Evolutionary conservation across 2,888 invertebrate genomes (phyloP).

Genomic region (Caenorhabditis wallacei): DNA sequence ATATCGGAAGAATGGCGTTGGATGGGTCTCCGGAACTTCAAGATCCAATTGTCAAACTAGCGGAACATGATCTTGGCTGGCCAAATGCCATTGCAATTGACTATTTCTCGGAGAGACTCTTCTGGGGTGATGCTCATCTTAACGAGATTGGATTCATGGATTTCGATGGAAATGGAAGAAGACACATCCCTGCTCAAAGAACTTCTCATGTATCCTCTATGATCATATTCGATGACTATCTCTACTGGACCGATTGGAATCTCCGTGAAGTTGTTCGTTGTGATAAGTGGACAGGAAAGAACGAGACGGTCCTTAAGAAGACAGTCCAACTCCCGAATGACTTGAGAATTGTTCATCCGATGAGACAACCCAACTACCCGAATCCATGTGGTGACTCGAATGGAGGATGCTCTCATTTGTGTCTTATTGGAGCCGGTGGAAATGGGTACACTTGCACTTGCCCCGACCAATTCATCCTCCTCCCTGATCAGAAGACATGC

Average conservation of each 20-base stretch:
- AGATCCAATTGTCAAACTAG: slow-evolving; percentile 85
- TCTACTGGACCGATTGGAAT: slow-evolving; percentile 99
- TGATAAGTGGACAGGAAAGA: slow-evolving; percentile 90
- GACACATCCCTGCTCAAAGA: slow-evolving; percentile 77
- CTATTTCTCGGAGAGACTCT: slow-evolving; percentile 91
- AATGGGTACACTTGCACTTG: slow-evolving; percentile 90
- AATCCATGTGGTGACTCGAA: slow-evolving; percentile 95
- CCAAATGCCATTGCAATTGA: slow-evolving; percentile 98
- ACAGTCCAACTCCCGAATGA: slow-evolving; percentile 83
- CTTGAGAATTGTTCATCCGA: slow-evolving; percentile 80
- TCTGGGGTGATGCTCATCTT: slow-evolving; percentile 98
- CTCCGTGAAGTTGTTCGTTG: slow-evolving; percentile 91
- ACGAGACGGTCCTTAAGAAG: slow-evolving; percentile 80
- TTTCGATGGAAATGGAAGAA: slow-evolving; percentile 72
- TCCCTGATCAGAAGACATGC: slow-evolving; percentile 74
- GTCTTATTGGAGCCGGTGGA: slow-evolving; percentile 88
- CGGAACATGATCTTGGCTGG: slow-evolving; percentile 97
- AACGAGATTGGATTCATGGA: slow-evolving; percentile 91
- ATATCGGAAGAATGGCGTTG: slow-evolving; percentile 97
- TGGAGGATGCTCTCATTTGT: slow-evolving; percentile 96
- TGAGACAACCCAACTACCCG: slow-evolving; percentile 88
- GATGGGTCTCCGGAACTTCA: slow-evolving; percentile 88
- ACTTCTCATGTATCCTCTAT: slow-evolving; percentile 92
- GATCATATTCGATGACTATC: slow-evolving; percentile 92
- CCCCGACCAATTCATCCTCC: slow-evolving; percentile 93